phyloP scores from a whole-genome alignment of 2,888 invertebrate genomes.

The Herminia tarsipennalis region DNA sequence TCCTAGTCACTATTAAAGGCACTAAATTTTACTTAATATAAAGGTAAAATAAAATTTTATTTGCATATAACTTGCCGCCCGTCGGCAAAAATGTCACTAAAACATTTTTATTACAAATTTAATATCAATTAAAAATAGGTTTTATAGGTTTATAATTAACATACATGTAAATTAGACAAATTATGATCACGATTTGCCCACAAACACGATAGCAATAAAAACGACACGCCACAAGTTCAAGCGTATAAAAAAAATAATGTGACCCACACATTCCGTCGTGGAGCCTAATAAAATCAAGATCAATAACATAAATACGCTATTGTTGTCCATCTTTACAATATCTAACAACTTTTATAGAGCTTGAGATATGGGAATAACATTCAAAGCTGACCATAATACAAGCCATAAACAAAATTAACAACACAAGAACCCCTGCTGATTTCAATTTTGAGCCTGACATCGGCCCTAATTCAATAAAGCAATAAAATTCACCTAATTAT shows the following conservation, averaged over 20 bases:
- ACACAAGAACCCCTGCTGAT: conserved; percentile 81
- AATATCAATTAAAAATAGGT: conserved; percentile 32
- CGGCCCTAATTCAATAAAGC: conserved; percentile 86
- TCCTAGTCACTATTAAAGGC: too few relatives aligned
- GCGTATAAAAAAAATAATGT: conserved; percentile 46
- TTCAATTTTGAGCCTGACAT: conserved; percentile 85
- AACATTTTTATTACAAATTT: conserved; percentile 27
- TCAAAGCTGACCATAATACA: conserved; percentile 81
- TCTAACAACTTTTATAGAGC: conserved; percentile 79
- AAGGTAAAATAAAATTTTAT: too few relatives aligned
- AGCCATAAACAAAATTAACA: conserved; percentile 86
- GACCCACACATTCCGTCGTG: conserved; percentile 44
- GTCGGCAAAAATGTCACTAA: conserved; percentile 31
- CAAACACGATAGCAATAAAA: conserved; percentile 41
- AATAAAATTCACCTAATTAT: conserved; percentile 86
- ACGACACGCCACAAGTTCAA: conserved; percentile 31
- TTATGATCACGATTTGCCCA: conserved; percentile 33
- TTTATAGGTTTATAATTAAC: conserved; percentile 47
- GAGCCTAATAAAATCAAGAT: conserved; percentile 73
- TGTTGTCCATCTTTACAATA: conserved; percentile 73
- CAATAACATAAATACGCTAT: conserved; percentile 78
- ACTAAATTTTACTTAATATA: too few relatives aligned
- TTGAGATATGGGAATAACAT: conserved; percentile 79
- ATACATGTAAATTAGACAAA: conserved; percentile 41
- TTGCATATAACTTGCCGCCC: conserved; percentile 13